Evolutionary conservation across 2,797 vertebrate genomes (phyloP).

Genomic region (Manis pentadactyla): DNA sequence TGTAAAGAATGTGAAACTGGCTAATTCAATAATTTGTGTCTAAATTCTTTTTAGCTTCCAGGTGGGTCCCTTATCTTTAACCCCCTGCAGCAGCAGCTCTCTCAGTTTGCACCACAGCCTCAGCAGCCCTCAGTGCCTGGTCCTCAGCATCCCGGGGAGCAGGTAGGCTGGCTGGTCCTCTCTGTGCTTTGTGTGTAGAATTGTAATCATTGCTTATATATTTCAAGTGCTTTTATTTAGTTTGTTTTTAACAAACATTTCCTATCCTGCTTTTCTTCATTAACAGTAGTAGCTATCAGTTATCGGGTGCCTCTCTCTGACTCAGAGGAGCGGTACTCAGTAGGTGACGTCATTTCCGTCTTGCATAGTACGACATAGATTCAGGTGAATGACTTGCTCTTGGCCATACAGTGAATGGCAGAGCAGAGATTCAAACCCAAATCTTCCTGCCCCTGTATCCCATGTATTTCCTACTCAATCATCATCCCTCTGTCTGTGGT

Average conservation of each 20-base stretch:
- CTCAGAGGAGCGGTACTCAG: not conserved
- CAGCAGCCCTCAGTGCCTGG: constrained; percentile 91
- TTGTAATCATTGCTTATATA: not conserved
- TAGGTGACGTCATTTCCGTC: not conserved
- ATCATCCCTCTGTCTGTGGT: not conserved
- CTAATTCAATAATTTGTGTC: constrained; percentile 54
- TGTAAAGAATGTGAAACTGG: not conserved
- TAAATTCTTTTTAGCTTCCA: constrained; percentile 89
- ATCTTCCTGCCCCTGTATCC: not conserved
- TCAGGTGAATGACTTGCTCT: not conserved
- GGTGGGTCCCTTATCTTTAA: constrained; percentile 94
- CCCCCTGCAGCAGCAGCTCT: constrained; percentile 91
- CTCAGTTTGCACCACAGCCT: constrained; percentile 92
- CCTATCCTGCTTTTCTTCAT: not conserved
- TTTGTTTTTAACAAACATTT: constrained; percentile 31
- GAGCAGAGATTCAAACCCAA: not conserved
- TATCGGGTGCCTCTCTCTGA: not conserved
- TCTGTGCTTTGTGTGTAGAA: not conserved
- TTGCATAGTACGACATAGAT: not conserved
- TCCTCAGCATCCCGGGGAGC: constrained; percentile 92
- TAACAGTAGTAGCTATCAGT: not conserved
- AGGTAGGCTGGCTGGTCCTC: constrained; percentile 82
- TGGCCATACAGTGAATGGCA: not conserved
- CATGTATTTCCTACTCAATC: not conserved
- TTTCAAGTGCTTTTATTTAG: constrained; percentile 1